Evolutionary conservation across 2,797 vertebrate genomes (phyloP).

Genomic region (Champsocephalus esox): DNA sequence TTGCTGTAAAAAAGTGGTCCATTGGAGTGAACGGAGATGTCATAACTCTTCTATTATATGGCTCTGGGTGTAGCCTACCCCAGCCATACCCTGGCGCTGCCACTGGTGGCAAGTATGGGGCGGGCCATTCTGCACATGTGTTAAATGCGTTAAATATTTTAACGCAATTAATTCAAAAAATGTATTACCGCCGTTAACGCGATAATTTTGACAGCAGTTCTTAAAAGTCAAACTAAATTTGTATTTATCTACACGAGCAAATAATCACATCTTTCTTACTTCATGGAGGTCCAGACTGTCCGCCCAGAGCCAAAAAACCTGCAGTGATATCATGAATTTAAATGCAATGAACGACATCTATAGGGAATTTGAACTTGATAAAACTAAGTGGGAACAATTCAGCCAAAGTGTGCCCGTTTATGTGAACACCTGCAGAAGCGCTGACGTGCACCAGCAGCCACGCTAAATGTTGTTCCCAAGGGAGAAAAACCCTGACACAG

Average conservation of each 20-base stretch:
- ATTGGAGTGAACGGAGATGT: too few relatives aligned
- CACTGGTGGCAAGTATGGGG: too few relatives aligned
- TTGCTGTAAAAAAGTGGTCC: too few relatives aligned
- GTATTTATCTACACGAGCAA: conserved; percentile 5
- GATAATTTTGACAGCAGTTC: neutral
- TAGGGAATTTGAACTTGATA: conserved; percentile 44
- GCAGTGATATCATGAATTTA: conserved; percentile 28
- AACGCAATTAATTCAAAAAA: too few relatives aligned
- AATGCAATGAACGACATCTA: conserved; percentile 35
- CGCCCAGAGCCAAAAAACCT: conserved; percentile 1
- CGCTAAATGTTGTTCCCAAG: conserved; percentile 30
- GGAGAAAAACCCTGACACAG: conserved; percentile 65
- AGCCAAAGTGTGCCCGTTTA: conserved; percentile 29
- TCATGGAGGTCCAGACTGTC: conserved; percentile 7
- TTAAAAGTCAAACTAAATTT: conserved; percentile 15
- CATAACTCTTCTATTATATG: too few relatives aligned
- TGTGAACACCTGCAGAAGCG: conserved; percentile 41
- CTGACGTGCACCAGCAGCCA: conserved; percentile 38
- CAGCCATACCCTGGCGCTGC: too few relatives aligned
- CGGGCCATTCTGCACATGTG: too few relatives aligned
- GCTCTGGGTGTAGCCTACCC: too few relatives aligned
- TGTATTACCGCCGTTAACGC: too few relatives aligned
- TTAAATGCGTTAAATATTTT: too few relatives aligned
- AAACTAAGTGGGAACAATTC: conserved; percentile 44
- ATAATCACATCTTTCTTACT: conserved; percentile 15